Conservation (phyloP, 1,140 invertebrate genomes). For the Leucophenga varia region DNA sequence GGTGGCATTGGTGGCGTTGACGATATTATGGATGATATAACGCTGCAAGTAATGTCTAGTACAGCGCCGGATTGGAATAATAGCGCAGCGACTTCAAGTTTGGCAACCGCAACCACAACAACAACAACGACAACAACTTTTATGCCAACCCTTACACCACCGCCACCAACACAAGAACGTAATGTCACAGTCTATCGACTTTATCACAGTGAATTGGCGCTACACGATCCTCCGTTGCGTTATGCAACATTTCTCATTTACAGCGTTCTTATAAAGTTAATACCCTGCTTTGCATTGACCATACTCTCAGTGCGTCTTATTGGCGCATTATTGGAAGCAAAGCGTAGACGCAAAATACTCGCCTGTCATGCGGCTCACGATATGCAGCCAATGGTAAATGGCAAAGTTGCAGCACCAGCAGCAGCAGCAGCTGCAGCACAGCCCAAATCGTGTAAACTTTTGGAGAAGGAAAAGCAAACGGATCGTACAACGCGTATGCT, state of each 20-base stretch:
- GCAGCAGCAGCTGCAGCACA: constrained; percentile 37
- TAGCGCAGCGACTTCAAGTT: constrained; percentile 12
- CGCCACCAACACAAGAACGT: constrained; percentile 12
- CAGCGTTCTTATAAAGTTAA: constrained; percentile 80
- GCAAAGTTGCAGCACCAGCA: constrained; percentile 43
- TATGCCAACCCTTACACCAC: not conserved
- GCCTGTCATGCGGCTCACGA: constrained; percentile 59
- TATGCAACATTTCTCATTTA: constrained; percentile 81
- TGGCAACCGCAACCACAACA: constrained; percentile 9
- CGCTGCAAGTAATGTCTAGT: constrained; percentile 39
- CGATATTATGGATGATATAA: constrained; percentile 20
- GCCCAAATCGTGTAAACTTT: constrained; percentile 56
- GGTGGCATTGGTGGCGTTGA: no score
- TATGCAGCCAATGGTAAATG: constrained; percentile 57
- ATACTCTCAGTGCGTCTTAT: constrained; percentile 78
- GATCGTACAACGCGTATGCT: constrained; percentile 93
- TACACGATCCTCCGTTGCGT: constrained; percentile 35
- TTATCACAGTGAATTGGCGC: constrained; percentile 36
- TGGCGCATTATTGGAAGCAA: constrained; percentile 73
- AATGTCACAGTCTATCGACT: constrained; percentile 46
- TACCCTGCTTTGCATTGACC: constrained; percentile 82
- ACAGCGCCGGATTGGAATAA: constrained; percentile 29
- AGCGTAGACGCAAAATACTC: constrained; percentile 71
- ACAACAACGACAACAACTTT: constrained; percentile 3
- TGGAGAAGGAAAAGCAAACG: constrained; percentile 71